Conservation (phyloP, 2,113 vertebrate genomes). For the Pipra filicauda region DNA sequence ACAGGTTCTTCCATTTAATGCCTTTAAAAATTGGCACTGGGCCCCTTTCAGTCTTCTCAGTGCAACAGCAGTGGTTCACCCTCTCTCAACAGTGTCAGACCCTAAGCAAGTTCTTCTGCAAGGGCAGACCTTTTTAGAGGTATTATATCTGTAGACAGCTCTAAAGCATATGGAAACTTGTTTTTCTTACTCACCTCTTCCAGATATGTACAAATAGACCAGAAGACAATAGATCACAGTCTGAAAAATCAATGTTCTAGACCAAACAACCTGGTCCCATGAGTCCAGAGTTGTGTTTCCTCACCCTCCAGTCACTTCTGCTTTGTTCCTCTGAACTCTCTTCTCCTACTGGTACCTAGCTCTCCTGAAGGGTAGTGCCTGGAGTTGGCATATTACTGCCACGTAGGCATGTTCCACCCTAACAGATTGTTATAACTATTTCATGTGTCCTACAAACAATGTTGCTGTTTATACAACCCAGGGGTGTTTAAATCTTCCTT, state of each 20-base stretch:
- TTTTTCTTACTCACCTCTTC: background rate
- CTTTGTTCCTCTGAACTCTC: background rate
- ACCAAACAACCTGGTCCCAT: background rate
- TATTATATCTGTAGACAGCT: background rate
- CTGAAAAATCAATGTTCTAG: background rate
- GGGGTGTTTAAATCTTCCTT: constrained; percentile 15
- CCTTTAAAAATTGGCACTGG: background rate
- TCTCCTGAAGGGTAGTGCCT: background rate
- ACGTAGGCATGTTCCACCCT: background rate
- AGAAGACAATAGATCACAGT: background rate
- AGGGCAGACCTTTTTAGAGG: background rate
- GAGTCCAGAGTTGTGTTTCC: background rate
- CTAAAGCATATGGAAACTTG: background rate
- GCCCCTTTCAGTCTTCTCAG: background rate
- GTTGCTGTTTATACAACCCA: background rate
- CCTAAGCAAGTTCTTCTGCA: background rate
- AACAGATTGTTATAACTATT: background rate
- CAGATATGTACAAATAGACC: background rate
- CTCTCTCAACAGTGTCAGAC: background rate
- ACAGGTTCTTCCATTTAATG: background rate
- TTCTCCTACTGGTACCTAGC: background rate
- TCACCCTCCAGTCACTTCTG: background rate
- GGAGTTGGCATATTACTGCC: background rate
- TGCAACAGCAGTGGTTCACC: background rate
- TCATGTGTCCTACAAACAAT: background rate